Conservation (phyloP, 2,888 invertebrate species). For the Oegoconia quadripuncta region DNA sequence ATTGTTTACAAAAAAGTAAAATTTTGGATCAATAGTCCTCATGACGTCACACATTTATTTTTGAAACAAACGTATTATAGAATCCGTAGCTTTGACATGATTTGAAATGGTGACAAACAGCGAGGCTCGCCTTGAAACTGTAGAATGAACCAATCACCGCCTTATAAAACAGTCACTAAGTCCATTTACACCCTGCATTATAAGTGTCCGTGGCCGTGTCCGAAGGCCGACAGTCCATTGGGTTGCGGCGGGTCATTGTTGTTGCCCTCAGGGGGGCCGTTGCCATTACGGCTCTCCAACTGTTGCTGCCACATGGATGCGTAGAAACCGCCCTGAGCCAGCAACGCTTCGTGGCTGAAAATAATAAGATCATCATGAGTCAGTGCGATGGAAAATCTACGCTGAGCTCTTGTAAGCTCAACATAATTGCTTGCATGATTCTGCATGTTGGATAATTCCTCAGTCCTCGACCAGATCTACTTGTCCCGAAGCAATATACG, state of each 20-base stretch:
- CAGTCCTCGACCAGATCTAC: too few species aligned
- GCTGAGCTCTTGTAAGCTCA: background rate
- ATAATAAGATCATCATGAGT: slow-evolving; percentile 48
- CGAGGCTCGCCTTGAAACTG: too few species aligned
- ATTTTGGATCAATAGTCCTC: too few species aligned
- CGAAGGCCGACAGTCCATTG: slow-evolving; percentile 30
- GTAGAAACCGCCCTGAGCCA: slow-evolving; percentile 86
- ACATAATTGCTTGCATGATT: background rate
- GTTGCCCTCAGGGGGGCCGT: slow-evolving; percentile 31
- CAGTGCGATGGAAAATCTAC: background rate
- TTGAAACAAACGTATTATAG: too few species aligned
- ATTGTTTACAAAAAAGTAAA: too few species aligned
- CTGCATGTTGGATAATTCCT: too few species aligned
- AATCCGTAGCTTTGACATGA: too few species aligned
- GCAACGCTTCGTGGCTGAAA: slow-evolving; percentile 85
- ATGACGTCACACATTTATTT: too few species aligned
- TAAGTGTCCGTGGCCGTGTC: slow-evolving; percentile 29
- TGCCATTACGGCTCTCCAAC: slow-evolving; percentile 77
- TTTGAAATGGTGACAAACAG: too few species aligned
- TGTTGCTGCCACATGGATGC: slow-evolving; percentile 97
- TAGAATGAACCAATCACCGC: background rate
- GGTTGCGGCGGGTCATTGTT: slow-evolving; percentile 24
- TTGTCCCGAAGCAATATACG: too few species aligned
- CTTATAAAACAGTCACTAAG: background rate
- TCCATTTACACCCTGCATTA: background rate